Evolutionary conservation across 1,140 invertebrate species (phyloP).

Genomic region (Zaprionus tsacasi): DNA sequence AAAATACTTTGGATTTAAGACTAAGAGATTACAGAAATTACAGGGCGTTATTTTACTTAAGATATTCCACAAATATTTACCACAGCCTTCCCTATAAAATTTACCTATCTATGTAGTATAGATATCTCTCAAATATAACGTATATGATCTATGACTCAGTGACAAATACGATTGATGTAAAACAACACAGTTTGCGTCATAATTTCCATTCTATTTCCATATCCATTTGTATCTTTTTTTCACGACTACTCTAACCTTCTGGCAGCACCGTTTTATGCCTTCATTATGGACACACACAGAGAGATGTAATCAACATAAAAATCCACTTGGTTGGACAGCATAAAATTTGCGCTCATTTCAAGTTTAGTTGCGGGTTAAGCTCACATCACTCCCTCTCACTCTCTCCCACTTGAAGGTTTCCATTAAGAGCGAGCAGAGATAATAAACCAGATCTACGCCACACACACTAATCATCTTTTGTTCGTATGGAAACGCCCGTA

Average conservation of each 20-base stretch:
- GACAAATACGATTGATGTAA: too few species aligned
- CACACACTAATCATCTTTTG: constrained; percentile 54
- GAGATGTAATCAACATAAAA: neutral
- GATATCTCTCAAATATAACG: too few species aligned
- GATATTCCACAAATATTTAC: too few species aligned
- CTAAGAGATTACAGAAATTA: too few species aligned
- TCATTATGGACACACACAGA: neutral
- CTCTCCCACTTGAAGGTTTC: neutral
- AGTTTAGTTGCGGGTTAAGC: neutral
- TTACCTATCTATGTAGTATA: too few species aligned
- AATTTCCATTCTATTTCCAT: neutral
- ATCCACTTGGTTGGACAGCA: neutral
- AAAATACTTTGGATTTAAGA: too few species aligned
- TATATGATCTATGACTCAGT: too few species aligned
- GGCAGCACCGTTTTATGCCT: neutral
- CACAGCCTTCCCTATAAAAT: too few species aligned
- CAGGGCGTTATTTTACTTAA: too few species aligned
- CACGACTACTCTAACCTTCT: neutral
- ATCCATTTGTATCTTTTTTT: neutral
- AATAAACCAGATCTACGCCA: constrained; percentile 28
- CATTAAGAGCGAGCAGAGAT: constrained; percentile 22
- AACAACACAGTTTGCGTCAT: neutral
- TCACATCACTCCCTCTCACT: neutral
- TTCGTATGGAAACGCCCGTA: constrained; percentile 26
- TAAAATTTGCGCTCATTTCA: constrained; percentile 1